A percentile compares a stretch with the other conserved stretches of the same genome.
These are phyloP conservation scores for Phrynocephalus versicolor DNA, from an alignment of 2,113 vertebrate genomes.

Conservation along the genomic window DNA sequence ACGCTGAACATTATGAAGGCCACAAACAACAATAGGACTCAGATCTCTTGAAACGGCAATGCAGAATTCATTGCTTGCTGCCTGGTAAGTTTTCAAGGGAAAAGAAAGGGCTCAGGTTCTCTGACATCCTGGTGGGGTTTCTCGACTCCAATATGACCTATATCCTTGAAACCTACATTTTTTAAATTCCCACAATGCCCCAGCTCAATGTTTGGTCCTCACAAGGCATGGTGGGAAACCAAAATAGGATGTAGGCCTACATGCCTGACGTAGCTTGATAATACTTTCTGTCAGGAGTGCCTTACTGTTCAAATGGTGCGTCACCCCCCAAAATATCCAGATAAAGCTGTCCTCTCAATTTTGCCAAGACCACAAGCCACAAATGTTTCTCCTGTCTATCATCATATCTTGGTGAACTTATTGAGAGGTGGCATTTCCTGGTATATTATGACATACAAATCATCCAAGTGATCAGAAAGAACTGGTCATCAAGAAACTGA, in stretches of 20 bases:
- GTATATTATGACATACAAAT: background rate
- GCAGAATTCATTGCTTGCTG: background rate
- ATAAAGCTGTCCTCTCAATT: too few species aligned
- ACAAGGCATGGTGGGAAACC: background rate
- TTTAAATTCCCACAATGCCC: background rate
- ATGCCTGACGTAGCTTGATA: background rate
- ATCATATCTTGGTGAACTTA: too few species aligned
- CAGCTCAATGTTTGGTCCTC: too few species aligned
- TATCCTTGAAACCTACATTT: background rate
- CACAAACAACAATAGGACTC: slow-evolving; percentile 44
- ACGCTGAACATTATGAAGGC: slow-evolving; percentile 39
- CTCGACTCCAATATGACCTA: background rate
- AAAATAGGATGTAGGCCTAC: background rate
- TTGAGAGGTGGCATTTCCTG: background rate
- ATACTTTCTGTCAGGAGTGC: too few species aligned
- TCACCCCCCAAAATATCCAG: too few species aligned
- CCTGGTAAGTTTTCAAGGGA: background rate
- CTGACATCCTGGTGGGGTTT: too few species aligned
- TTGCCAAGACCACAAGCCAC: too few species aligned
- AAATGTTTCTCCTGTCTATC: too few species aligned
- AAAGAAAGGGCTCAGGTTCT: background rate
- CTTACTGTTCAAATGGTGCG: too few species aligned
- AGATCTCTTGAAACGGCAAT: slow-evolving; percentile 23
- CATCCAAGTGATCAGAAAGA: background rate
- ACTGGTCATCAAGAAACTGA: background rate